Base-by-base conservation (phyloP, 1,140 invertebrate genomes). In the Aphelenchoides besseyi region DNA sequence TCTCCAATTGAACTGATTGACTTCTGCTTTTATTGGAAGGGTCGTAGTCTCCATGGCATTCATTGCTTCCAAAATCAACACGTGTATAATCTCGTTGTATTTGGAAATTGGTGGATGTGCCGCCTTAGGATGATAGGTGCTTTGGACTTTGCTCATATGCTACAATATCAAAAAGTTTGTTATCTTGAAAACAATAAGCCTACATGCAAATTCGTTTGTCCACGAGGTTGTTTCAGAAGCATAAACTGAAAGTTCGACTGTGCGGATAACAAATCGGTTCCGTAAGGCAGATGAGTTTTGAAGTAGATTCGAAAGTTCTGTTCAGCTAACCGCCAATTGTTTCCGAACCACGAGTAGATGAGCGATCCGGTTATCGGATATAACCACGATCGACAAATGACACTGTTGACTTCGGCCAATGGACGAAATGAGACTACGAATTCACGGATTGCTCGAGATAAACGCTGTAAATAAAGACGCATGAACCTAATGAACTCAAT, bases 1-100 rank as follows among this genome's bases (percentile, higher is more conserved):
- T 5, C 76, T 29, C 77, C 75, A 77, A 35, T 80, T 77, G 54
- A 80, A 77, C 59, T 77, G 75, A 37, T 76, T 76, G 23, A 61
- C 32, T 8, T 74, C 62, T 18, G 63, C 48, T 18, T 54, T n/a
- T 18, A 79, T 57, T 8, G 72, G 72, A 41, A 61, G 53, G 8
- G 68, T 72, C 18, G 64, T 68, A 28, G 74, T 68, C 35, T 77
- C 78, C 23, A 79, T 77, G 8, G 78, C 77, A 53, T 53, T 76
- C 76, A 79, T 77, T 52, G 75, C 75, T 55, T 77, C 77, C 30
- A 77, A 29, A 35, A 77, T 76, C n/a, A 80, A 54, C 37, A 79
- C 18, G 29, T 76, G 77, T 18, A 76, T 68, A 16, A 76, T 72
- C 36, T 77, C 75, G 32, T 75, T 67, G 53, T 77, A 77, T 52